Conservation (phyloP, 2,113 vertebrate species). For the Neoarius graeffei region DNA sequence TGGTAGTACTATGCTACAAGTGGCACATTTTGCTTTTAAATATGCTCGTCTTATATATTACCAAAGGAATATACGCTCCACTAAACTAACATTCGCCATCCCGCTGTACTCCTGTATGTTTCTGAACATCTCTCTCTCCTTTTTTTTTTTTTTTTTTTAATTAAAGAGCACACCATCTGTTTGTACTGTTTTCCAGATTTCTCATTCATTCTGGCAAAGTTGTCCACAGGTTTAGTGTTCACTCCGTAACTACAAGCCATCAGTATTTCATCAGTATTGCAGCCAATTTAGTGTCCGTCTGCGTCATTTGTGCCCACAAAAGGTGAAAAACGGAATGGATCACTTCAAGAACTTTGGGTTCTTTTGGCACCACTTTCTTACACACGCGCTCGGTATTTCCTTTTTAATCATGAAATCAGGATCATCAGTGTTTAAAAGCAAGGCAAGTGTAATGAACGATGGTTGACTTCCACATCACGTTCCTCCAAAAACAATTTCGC, state of each 20-base stretch:
- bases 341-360: not conserved
- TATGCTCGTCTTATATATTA: conserved; percentile 42
- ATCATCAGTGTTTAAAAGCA: conserved; percentile 19
- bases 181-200: conserved; percentile 1
- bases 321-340: not conserved
- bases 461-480: no score
- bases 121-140: not conserved
- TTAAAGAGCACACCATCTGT: not conserved
- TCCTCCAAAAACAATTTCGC: not conserved
- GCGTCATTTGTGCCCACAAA: not conserved
- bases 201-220: not conserved
- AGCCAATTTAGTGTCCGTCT: not conserved
- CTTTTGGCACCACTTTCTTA: no score
- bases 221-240: not conserved
- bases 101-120: not conserved
- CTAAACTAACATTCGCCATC: not conserved
- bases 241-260: not conserved
- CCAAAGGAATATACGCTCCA: conserved; percentile 36
- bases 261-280: conserved; percentile 12
- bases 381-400: not conserved
- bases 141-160: not conserved
- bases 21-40: conserved; percentile 43
- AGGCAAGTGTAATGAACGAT: not conserved
- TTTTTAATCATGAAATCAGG: not conserved
- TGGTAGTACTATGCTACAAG: conserved; percentile 21